Conservation (phyloP, 2,888 invertebrate species). For the Scaptomyza reducta region DNA sequence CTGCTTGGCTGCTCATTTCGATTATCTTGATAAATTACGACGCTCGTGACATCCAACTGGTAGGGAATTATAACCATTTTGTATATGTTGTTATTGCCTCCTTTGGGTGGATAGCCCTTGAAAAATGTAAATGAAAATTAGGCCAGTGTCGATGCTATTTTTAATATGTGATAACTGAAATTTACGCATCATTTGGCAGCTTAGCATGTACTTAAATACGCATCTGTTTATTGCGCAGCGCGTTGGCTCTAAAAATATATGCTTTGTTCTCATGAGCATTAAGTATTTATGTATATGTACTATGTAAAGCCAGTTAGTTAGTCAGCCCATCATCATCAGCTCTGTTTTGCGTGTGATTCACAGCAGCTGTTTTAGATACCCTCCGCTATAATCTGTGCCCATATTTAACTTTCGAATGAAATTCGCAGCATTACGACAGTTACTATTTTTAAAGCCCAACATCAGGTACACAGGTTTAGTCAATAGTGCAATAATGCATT, state of each 20-base stretch:
- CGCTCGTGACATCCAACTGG: conserved; percentile 64
- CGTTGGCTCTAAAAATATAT: conserved; percentile 41
- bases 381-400: conserved; percentile 3
- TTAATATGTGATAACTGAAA: conserved; percentile 59
- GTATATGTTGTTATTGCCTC: conserved; percentile 7
- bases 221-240: conserved; percentile 51
- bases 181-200: conserved; percentile 57
- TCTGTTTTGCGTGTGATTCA: conserved; percentile 37
- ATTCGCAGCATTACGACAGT: conserved; percentile 16
- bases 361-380: conserved; percentile 43
- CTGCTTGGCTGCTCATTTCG: conserved; percentile 58
- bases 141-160: conserved; percentile 59
- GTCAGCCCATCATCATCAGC: conserved; percentile 30
- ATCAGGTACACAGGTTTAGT: conserved; percentile 43
- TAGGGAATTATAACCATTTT: conserved; percentile 38
- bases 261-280: conserved; percentile 55
- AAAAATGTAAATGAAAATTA: conserved; percentile 49
- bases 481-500: conserved; percentile 27
- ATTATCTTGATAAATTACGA: conserved; percentile 77
- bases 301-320: conserved; percentile 37
- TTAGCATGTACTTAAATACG: conserved; percentile 50
- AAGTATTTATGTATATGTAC: conserved; percentile 24
- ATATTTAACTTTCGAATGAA: conserved; percentile 28
- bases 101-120: conserved; percentile 49
- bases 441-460: conserved; percentile 53